Percentiles rank a stretch among this genome's conserved stretches.
Conservation (phyloP, 2,797 vertebrate genomes). For the Gadopsis marmoratus region DNA sequence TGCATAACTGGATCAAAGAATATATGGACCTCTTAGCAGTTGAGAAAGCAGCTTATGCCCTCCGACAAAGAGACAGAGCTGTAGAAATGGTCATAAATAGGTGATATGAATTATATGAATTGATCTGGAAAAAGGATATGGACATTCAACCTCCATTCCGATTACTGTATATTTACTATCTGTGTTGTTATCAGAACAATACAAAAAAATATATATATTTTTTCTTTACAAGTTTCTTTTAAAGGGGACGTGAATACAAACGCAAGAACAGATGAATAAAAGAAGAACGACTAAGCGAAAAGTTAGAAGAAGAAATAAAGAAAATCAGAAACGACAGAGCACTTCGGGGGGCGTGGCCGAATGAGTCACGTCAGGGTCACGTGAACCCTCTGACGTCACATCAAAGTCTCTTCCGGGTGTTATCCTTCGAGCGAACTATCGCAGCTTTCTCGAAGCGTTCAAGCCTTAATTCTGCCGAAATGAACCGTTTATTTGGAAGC, state of each 20-base stretch:
- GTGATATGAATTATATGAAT: neutral
- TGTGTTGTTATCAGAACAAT: neutral
- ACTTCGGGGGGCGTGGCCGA: conserved; percentile 23
- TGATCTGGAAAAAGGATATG: neutral
- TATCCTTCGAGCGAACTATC: conserved; percentile 4
- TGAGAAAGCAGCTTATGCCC: neutral
- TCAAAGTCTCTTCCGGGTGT: conserved; percentile 77
- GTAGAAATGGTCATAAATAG: neutral
- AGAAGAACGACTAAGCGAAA: neutral
- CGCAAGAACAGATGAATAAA: neutral
- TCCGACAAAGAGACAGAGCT: neutral
- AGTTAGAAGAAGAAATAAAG: neutral
- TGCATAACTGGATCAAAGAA: neutral
- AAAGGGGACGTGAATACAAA: neutral
- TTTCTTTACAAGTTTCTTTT: neutral
- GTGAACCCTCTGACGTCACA: conserved; percentile 73
- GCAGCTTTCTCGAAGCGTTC: conserved; percentile 3
- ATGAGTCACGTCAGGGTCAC: conserved; percentile 4
- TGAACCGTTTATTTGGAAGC: conserved; percentile 96
- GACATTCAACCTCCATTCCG: neutral
- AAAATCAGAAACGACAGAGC: neutral
- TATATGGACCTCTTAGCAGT: neutral
- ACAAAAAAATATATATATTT: neutral
- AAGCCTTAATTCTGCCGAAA: conserved; percentile 63
- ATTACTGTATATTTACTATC: neutral